Percentiles rank a stretch among this genome's conserved stretches.
These are phyloP conservation scores for Gisinianus flammeolus DNA, from an alignment of 2,888 invertebrate genomes.

Conservation along the genomic window DNA sequence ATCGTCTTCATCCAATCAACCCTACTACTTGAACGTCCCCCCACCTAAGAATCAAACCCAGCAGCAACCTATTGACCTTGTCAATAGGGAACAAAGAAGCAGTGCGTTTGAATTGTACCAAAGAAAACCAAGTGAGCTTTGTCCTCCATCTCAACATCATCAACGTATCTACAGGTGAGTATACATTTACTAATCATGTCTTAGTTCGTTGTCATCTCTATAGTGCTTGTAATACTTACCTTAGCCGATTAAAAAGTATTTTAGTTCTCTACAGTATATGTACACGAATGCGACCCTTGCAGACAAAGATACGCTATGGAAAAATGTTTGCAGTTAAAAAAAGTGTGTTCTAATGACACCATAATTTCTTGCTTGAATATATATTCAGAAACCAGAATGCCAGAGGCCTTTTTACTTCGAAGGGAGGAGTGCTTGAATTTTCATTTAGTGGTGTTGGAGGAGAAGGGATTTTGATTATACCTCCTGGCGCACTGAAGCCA, in stretches of 20 bases:
- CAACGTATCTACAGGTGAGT: constrained; percentile 56
- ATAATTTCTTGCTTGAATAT: neutral
- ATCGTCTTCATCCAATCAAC: constrained; percentile 18
- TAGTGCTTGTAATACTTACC: neutral
- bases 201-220: neutral
- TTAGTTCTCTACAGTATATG: too few species aligned
- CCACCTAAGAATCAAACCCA: constrained; percentile 59
- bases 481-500: constrained; percentile 26
- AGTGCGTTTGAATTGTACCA: constrained; percentile 88
- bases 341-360: neutral
- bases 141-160: constrained; percentile 58
- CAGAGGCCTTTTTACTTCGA: constrained; percentile 71
- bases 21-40: constrained; percentile 43
- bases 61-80: constrained; percentile 63
- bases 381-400: constrained; percentile 55
- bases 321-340: neutral
- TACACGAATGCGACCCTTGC: too few species aligned
- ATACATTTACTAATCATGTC: neutral
- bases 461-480: constrained; percentile 20
- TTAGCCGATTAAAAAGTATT: neutral
- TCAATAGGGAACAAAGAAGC: constrained; percentile 80
- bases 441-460: constrained; percentile 29
- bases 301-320: too few species aligned
- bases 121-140: constrained; percentile 75
- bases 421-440: constrained; percentile 75